Conservation (phyloP, 2,113 vertebrate genomes). For the Tringa solitaria region DNA sequence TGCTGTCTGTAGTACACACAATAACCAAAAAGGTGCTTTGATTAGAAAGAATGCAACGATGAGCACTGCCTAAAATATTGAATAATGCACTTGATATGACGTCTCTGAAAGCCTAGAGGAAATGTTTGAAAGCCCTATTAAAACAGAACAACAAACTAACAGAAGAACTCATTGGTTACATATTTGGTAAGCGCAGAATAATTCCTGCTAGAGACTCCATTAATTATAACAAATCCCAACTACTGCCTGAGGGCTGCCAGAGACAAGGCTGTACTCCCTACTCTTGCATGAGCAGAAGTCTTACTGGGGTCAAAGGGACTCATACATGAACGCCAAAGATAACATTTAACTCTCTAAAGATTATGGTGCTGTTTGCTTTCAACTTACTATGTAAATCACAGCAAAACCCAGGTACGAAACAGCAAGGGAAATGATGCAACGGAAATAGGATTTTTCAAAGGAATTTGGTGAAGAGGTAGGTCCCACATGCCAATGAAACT, state of each 20-base stretch:
- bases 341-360: slow-evolving; percentile 1
- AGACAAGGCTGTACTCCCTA: slow-evolving; percentile 45
- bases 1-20: slow-evolving; percentile 34
- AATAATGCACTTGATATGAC: not conserved
- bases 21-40: slow-evolving; percentile 43
- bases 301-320: slow-evolving; percentile 33
- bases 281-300: slow-evolving; percentile 13
- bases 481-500: not conserved
- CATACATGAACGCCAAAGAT: not conserved
- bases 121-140: slow-evolving; percentile 24
- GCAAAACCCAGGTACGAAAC: not conserved
- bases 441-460: not conserved
- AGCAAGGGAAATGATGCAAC: not conserved
- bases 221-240: slow-evolving; percentile 66
- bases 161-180: slow-evolving; percentile 24
- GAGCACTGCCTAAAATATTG: not conserved
- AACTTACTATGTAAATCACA: not conserved
- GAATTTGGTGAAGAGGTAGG: not conserved
- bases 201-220: slow-evolving; percentile 61
- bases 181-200: slow-evolving; percentile 36
- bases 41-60: slow-evolving; percentile 45
- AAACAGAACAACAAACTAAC: slow-evolving; percentile 20
- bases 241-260: slow-evolving; percentile 44
- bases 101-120: slow-evolving; percentile 34
- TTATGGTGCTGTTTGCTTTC: not conserved